Conservation (phyloP, 2,797 vertebrate genomes). For the Sebastes wilsoni region DNA sequence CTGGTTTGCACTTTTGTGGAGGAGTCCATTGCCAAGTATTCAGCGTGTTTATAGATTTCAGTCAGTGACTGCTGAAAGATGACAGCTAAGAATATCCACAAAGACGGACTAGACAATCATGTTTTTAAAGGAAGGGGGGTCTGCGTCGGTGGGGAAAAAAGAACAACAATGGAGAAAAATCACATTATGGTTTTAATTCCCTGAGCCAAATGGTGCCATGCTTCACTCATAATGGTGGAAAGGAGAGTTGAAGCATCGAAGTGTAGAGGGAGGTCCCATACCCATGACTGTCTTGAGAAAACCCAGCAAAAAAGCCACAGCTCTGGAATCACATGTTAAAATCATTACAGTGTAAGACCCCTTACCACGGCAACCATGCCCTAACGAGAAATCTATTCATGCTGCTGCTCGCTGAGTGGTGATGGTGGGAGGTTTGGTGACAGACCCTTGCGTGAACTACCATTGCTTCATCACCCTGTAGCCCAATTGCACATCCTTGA, state of each 20-base stretch:
- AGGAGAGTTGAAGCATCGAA: constrained; percentile 55
- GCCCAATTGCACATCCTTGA: constrained; percentile 60
- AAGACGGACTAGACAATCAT: constrained; percentile 30
- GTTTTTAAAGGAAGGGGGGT: constrained; percentile 18
- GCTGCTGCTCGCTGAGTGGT: constrained; percentile 41
- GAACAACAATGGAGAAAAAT: constrained; percentile 49
- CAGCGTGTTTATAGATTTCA: constrained; percentile 43
- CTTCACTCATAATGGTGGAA: constrained; percentile 61
- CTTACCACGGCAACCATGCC: constrained; percentile 37
- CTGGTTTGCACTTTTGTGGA: constrained; percentile 46
- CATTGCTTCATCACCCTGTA: constrained; percentile 47
- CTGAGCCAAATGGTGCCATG: constrained; percentile 56
- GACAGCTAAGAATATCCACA: constrained; percentile 46
- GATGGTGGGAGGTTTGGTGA: constrained; percentile 54
- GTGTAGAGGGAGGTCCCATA: constrained; percentile 42
- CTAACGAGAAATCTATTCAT: constrained; percentile 52
- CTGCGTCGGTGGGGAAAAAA: constrained; percentile 1
- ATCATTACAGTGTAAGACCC: constrained; percentile 57
- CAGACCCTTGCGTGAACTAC: constrained; percentile 47
- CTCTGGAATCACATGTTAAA: constrained; percentile 58
- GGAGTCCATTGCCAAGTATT: constrained; percentile 50
- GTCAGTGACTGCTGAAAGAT: constrained; percentile 52
- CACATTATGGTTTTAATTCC: constrained; percentile 48
- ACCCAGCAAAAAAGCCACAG: constrained; percentile 66
- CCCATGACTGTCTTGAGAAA: constrained; percentile 50